phyloP scores from a whole-genome alignment of 2,888 invertebrate genomes.

The Lasioglossum oenotherae region DNA sequence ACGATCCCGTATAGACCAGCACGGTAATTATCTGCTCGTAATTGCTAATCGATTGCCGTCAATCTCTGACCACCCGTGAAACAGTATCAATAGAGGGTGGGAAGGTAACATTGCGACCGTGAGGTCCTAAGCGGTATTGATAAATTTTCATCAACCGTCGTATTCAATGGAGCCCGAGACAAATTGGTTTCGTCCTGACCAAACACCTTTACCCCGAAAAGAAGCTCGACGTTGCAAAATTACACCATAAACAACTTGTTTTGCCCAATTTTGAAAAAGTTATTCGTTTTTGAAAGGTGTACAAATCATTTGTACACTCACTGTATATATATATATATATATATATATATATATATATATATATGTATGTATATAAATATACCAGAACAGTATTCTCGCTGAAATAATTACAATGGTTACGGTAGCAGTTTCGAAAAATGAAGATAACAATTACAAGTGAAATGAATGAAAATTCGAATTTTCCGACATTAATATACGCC shows the following conservation, averaged over 20 bases:
- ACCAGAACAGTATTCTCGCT: neutral
- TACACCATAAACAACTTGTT: neutral
- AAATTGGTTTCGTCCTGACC: slow-evolving; percentile 1
- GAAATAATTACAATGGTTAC: neutral
- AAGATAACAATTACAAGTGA: neutral
- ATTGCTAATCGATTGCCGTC: slow-evolving; percentile 78
- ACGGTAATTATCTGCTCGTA: slow-evolving; percentile 77
- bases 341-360: too few species aligned
- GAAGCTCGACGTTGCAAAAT: neutral
- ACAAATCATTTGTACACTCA: too few species aligned
- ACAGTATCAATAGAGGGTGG: slow-evolving; percentile 73
- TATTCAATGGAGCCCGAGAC: slow-evolving; percentile 46
- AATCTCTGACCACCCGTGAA: slow-evolving; percentile 74
- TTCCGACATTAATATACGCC: neutral
- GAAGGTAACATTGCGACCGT: slow-evolving; percentile 52
- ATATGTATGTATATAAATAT: too few species aligned
- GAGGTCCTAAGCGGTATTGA: slow-evolving; percentile 62
- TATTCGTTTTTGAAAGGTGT: too few species aligned
- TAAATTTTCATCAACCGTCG: slow-evolving; percentile 62
- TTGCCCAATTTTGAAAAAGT: too few species aligned
- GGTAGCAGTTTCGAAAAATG: neutral
- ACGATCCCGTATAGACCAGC: slow-evolving; percentile 55
- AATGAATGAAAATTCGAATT: neutral
- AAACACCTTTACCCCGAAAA: neutral
- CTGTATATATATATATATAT: too few species aligned